Evolutionary conservation across 1,140 invertebrate species (phyloP), one percentile per base, ranked within the genome.

Genomic region (Drosophila nikananu): DNA sequence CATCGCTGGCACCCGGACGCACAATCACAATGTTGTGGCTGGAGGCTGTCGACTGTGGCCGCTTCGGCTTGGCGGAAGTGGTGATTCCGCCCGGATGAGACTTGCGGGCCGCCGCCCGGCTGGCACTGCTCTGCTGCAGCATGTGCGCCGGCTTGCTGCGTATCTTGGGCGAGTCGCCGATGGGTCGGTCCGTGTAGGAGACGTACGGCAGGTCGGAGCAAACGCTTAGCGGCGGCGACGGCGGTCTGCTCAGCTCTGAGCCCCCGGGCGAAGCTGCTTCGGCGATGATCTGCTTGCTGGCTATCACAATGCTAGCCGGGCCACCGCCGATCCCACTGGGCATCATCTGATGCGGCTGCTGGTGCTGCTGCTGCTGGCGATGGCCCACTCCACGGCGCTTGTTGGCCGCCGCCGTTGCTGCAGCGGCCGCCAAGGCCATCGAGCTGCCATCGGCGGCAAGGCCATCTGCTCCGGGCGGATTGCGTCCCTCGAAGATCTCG

Each of bases 181-280:
- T 98, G 8, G 98, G 97, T 74, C 97, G 94, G 92, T 98, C 98
- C 0, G 97, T 98, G 77, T 98, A 99, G 1, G 98, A 98, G 84
- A 99, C 98, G 89, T 99, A 99, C 0, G 98, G 98, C 65, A 99
- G 94, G 93, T 99, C 98, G 0, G 96, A 96, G 91, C 97, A 98
- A 35, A 98, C 96, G 83, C 97, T 98, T 0, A 97, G 96, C 6
- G 97, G 96, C 2, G 97, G 97, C 19, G 96, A 97, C 2, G 95
- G 96, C 61, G 96, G 96, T 0, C 91, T 68, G 55, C 91, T 91
- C 27, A 92, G 57, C 35, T 92, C 91, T 1, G 89, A 91, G 41
- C 75, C 77, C 5, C 83, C 89, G 2, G 91, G 91, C 8, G 91
- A 92, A 4, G 83, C 81, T 17, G 86, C 89, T 7, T 91, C 87